A percentile compares a stretch with the other conserved stretches of the same genome.
Conservation (phyloP, 2,888 invertebrate species). For the Hirtodrosophila cameraria region DNA sequence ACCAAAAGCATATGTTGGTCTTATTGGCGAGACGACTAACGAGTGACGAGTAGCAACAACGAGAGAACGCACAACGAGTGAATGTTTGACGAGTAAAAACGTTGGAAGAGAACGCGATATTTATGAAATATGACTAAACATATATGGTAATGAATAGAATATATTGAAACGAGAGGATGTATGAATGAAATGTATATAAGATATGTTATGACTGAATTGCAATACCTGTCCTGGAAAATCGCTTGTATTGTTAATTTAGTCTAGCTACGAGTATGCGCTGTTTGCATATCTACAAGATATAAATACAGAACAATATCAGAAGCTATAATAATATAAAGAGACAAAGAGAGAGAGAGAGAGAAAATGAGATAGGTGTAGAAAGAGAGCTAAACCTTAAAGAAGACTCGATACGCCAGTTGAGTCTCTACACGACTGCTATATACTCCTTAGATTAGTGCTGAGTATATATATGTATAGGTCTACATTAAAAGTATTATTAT, state of each 20-base stretch:
- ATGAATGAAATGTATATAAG: neutral
- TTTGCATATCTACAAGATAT: conserved; percentile 76
- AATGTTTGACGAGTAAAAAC: conserved; percentile 1
- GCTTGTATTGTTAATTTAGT: conserved; percentile 19
- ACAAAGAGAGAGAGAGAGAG: conserved; percentile 6
- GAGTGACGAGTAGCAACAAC: conserved; percentile 16
- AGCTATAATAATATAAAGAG: conserved; percentile 29
- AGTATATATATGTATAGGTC: neutral
- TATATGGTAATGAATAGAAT: neutral
- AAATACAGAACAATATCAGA: conserved; percentile 65
- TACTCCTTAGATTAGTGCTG: conserved; percentile 32
- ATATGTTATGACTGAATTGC: conserved; percentile 9
- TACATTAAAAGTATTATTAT: conserved; percentile 20
- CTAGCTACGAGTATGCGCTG: conserved; percentile 64
- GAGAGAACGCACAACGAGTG: conserved; percentile 3
- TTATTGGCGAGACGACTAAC: conserved; percentile 3
- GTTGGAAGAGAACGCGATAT: neutral
- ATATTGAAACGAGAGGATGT: neutral
- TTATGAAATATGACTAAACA: neutral
- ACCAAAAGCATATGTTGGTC: neutral
- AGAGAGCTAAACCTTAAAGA: conserved; percentile 13
- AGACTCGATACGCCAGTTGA: conserved; percentile 8
- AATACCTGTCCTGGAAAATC: conserved; percentile 57
- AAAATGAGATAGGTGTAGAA: neutral
- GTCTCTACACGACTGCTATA: conserved; percentile 14